Evolutionary conservation across 1,140 invertebrate genomes (phyloP).

Genomic region (Cryptotermes secundus): DNA sequence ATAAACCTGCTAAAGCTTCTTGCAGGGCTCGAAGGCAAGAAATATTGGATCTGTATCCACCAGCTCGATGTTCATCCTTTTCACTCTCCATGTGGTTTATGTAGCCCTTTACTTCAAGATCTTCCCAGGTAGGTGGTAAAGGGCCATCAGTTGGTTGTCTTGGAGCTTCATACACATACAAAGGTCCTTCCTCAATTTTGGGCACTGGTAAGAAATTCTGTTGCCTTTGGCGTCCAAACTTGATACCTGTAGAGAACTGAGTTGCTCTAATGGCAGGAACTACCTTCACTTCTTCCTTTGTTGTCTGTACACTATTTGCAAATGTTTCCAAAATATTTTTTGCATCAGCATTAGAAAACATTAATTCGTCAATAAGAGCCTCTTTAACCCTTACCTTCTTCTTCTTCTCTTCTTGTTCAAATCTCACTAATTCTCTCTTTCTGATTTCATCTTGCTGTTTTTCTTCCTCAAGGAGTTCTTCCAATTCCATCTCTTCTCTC

Average conservation of each 20-base stretch:
- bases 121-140: constrained; percentile 59
- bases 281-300: constrained; percentile 62
- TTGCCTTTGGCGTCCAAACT: constrained; percentile 62
- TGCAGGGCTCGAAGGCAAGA: constrained; percentile 87
- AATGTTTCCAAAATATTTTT: constrained; percentile 84
- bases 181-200: constrained; percentile 70
- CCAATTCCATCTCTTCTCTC: constrained; percentile 76
- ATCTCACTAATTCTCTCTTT: constrained; percentile 59
- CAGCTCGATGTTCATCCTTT: constrained; percentile 74
- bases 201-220: constrained; percentile 63
- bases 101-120: constrained; percentile 70
- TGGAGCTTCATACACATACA: constrained; percentile 67
- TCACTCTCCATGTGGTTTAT: constrained; percentile 73
- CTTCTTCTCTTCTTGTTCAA: constrained; percentile 76
- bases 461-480: constrained; percentile 85
- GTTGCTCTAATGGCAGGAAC: constrained; percentile 50
- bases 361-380: constrained; percentile 89
- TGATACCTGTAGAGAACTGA: constrained; percentile 80
- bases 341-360: constrained; percentile 87
- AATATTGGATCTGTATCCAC: constrained; percentile 79
- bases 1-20: constrained; percentile 86
- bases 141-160: constrained; percentile 70
- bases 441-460: constrained; percentile 67
- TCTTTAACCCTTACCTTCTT: constrained; percentile 84
- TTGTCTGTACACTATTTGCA: constrained; percentile 64